Conservation (phyloP, 2,113 vertebrate genomes). For the Columbina picui region DNA sequence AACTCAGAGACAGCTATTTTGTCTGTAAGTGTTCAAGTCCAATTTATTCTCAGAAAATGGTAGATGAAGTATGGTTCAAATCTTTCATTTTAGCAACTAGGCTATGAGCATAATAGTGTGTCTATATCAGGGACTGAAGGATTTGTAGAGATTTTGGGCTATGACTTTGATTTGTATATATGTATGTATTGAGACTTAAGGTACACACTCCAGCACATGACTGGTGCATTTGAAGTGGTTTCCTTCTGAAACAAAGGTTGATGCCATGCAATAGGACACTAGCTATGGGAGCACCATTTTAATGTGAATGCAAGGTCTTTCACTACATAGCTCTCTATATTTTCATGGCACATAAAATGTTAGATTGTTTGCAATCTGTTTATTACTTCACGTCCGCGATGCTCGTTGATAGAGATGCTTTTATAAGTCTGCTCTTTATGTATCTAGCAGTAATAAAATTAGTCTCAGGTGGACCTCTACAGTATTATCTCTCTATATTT, state of each 20-base stretch:
- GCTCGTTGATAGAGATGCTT: not conserved
- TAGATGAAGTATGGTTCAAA: not conserved
- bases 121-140: not conserved
- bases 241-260: not conserved
- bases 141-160: not conserved
- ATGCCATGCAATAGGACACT: not conserved
- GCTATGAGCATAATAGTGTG: not conserved
- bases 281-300: not conserved
- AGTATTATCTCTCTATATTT: not conserved
- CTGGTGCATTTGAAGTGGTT: not conserved
- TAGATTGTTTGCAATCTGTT: not conserved
- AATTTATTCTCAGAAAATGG: conserved; percentile 3
- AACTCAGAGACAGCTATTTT: not conserved
- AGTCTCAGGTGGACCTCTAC: not conserved
- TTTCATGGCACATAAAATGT: not conserved
- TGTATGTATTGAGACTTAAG: not conserved
- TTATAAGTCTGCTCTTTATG: not conserved
- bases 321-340: not conserved
- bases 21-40: not conserved
- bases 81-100: not conserved
- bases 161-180: not conserved
- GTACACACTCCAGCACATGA: not conserved
- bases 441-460: not conserved
- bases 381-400: not conserved
- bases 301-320: not conserved